Percentiles rank a stretch among this genome's conserved stretches.
Evolutionary conservation across 2,113 vertebrate species (phyloP).

Genomic region (Pampusana beccarii): DNA sequence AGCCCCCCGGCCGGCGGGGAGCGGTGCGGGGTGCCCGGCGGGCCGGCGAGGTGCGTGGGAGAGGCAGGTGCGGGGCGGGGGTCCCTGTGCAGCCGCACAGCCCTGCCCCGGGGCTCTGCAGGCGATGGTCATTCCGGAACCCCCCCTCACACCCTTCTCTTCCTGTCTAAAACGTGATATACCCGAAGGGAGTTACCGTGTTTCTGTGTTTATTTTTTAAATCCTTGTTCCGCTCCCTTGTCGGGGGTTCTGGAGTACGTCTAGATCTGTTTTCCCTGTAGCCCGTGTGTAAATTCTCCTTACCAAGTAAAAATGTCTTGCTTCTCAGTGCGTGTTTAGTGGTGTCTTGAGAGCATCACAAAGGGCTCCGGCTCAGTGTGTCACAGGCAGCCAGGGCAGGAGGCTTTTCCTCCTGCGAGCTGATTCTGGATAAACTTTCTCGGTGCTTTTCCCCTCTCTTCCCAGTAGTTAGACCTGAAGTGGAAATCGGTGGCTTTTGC

Average conservation of each 20-base stretch:
- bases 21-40: background rate
- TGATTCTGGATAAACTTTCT: constrained; percentile 3
- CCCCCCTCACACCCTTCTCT: background rate
- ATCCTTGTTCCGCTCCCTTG: background rate
- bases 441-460: background rate
- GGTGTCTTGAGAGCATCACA: background rate
- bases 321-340: background rate
- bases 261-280: background rate
- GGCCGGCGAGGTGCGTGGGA: background rate
- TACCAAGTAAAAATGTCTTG: background rate
- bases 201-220: background rate
- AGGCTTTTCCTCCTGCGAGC: background rate
- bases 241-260: background rate
- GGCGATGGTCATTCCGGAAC: background rate
- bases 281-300: background rate
- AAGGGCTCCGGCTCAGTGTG: background rate
- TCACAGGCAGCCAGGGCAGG: background rate
- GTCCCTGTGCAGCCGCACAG: background rate
- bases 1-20: background rate
- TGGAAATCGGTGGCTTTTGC: constrained; percentile 38
- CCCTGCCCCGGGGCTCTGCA: background rate
- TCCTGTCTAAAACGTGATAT: background rate
- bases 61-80: constrained; percentile 1
- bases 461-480: background rate
- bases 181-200: background rate